Conservation (phyloP, 2,888 invertebrate species). For the Cosmia pyralina region DNA sequence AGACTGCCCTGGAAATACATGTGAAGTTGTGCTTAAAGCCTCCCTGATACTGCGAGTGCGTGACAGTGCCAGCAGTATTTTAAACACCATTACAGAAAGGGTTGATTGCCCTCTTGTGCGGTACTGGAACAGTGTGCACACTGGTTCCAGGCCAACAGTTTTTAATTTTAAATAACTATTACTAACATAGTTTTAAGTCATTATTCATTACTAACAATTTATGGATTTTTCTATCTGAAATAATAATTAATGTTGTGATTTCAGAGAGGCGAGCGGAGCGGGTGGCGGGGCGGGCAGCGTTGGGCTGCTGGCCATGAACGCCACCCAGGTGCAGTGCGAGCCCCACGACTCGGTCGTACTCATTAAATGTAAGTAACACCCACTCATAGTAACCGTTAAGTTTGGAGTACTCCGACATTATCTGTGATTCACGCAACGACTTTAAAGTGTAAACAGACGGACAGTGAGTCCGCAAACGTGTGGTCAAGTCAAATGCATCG, state of each 20-base stretch:
- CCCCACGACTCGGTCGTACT: constrained; percentile 93
- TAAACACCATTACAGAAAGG: no score
- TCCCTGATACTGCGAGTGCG: no score
- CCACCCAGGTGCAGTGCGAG: constrained; percentile 92
- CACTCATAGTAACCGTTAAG: constrained; percentile 55
- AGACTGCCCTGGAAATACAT: constrained; percentile 14
- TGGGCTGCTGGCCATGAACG: constrained; percentile 90
- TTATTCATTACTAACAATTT: no score
- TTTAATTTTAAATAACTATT: no score
- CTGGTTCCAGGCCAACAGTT: no score
- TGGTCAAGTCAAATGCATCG: constrained; percentile 3
- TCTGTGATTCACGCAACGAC: constrained; percentile 31
- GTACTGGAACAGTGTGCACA: no score
- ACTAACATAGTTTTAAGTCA: no score
- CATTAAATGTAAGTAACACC: constrained; percentile 92
- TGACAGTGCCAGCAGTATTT: no score
- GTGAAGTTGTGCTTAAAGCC: constrained; percentile 31
- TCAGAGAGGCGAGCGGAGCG: constrained; percentile 86
- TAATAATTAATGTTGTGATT: constrained; percentile 50
- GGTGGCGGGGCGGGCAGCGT: constrained; percentile 89
- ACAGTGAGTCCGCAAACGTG: background rate
- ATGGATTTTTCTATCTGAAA: no score
- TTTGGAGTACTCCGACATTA: constrained; percentile 25
- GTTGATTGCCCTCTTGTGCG: no score
- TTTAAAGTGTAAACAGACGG: constrained; percentile 14